Evolutionary conservation across 1,140 invertebrate genomes (phyloP).

Genomic region (Apocrypta bakeri): DNA sequence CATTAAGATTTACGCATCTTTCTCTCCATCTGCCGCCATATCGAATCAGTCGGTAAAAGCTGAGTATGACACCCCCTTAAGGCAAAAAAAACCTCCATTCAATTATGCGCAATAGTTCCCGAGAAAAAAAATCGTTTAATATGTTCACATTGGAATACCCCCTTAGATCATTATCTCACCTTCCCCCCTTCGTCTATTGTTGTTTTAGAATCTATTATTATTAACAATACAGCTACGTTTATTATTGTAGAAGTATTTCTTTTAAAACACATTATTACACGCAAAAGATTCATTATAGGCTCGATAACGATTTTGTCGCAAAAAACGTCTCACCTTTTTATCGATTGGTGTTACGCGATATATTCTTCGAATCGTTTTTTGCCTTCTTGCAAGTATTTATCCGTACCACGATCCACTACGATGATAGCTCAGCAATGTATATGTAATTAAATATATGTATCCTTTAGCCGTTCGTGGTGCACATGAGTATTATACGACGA

Average conservation of each 20-base stretch:
- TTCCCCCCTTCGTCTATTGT: constrained; percentile 3
- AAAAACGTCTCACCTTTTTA: background rate
- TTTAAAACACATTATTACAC: background rate
- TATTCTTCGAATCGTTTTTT: constrained; percentile 2
- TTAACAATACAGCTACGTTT: constrained; percentile 41
- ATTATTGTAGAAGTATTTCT: constrained; percentile 27
- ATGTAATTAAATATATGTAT: constrained; percentile 35
- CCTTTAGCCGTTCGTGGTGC: constrained; percentile 17
- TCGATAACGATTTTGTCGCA: background rate
- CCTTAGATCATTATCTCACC: no score
- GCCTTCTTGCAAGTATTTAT: constrained; percentile 36
- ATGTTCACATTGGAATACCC: no score
- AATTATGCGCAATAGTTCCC: no score
- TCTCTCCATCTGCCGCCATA: no score
- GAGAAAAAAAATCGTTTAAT: no score
- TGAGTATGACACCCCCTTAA: no score
- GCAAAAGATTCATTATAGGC: background rate
- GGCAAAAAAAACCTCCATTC: no score
- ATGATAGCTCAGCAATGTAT: constrained; percentile 15
- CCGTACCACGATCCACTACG: background rate
- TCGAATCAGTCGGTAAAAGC: no score
- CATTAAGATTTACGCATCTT: no score
- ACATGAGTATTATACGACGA: constrained; percentile 44
- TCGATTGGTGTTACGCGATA: background rate
- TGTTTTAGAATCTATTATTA: constrained; percentile 44